Base-by-base conservation (phyloP, 1,140 invertebrate species). In the Luehdorfia chinensis region DNA sequence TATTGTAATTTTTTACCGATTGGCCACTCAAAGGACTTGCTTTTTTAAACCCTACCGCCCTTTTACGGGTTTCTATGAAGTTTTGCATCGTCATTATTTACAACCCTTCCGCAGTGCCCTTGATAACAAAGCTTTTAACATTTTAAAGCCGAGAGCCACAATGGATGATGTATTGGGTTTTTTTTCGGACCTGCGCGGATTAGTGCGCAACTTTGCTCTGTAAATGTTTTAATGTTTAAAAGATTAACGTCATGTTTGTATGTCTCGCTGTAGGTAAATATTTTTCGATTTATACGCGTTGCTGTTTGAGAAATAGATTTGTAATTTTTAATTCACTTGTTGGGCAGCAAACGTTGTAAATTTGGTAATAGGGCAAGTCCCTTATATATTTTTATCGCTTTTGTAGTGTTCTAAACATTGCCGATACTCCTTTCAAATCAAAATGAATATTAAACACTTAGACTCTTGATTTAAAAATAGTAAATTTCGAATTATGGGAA, bases 211-310 rank as follows among this genome's bases (percentile, higher is more conserved):
- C 58, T 66, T 59, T 59, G 50, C 55, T 63, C 52, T 56, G 59
- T 72, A 79, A 83, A 83, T 80, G 77, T 81, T 80, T 81, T 81
- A 81, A 83, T 81, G 71, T 83, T 85, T 83, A 83, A 79, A 55
- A 77, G 81, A 83, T 85, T 83, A 85, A 44, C 71, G 66, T 80
- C 78, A 68, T 83, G 76, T 76, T 67, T 63, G 55, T 55, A 49
- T 32, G 54, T 58, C 66, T 59, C 59, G 62, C 60, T 62, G 19
- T 62, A 74, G 39, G 65, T 72, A 84, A 81, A 80, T 78, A 84
- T 76, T 78, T 65, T 69, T 47, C 46, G 23, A 34, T 50, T 59
- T 66, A 47, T 39, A 54, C 62, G 63, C 71, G 62, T 79, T 74
- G 65, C 45, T 71, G 37, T 78, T 73, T 73, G 64, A 63, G 7